Evolutionary conservation across 2,113 vertebrate genomes (phyloP), one percentile per base, ranked within the genome.

Genomic region (Mustela nigripes): DNA sequence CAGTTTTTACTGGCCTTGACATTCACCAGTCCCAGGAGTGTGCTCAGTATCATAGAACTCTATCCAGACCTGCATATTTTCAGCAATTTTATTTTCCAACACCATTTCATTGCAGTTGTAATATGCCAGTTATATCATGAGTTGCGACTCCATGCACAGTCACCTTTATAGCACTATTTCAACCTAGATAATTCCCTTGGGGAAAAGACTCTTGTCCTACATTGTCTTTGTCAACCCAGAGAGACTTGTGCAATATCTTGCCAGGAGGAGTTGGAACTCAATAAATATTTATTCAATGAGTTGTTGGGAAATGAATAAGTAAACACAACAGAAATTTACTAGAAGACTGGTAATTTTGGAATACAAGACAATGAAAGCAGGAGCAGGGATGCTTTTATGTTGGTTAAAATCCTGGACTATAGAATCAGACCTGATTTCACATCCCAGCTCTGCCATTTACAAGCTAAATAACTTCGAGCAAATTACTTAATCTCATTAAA

Each of bases 261-360:
- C 76, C 48, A 71, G 39, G 50, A 79, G 33, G 33, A 88, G 31
- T 45, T 91, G 4, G 19, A 73, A 73, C 69, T 63, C 58, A 14
- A 12, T 87, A 73, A 95, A 76, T 87, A 94, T 69, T 65, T 89
- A 74, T 83, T 58, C 58, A 82, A 63, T n/a, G 65, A 86, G 82
- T 91, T 85, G 71, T 88, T 81, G 73, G 91, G n/a, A 82, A 97
- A 73, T 53, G 85, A 83, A 42, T 80, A 84, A 87, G 88, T 33
- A 93, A 69, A n/a, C n/a, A 76, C n/a, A 71, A 26, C 33, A 63
- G 74, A 63, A 60, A 80, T 39, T 39, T 78, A 62, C 67, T 33
- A 7, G 39, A 5, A 10, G 24, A 11, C 86, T 39, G 2, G 24
- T 83, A 21, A 48, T 26, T 28, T 5, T 26, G 15, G 39, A 60